Percentiles rank a stretch among this genome's conserved stretches.
Conservation (phyloP, 2,888 invertebrate species). For the Polyploca ridens region DNA sequence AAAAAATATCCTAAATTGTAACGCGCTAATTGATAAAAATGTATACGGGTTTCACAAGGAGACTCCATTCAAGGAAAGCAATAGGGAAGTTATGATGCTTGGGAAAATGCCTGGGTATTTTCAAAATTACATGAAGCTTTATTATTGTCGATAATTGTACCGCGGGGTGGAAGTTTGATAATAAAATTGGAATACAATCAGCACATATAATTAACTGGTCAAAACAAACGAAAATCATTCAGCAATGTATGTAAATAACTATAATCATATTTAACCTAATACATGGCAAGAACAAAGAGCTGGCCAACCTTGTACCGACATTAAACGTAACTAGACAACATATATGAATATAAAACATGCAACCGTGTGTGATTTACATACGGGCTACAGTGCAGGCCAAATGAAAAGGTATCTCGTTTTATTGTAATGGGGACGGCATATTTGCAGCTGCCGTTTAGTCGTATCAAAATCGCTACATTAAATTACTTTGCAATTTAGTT, state of each 20-base stretch:
- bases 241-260: constrained; percentile 20
- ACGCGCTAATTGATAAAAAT: too few relatives aligned
- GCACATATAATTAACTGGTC: neutral
- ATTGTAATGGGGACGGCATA: constrained; percentile 13
- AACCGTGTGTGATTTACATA: constrained; percentile 33
- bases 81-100: too few relatives aligned
- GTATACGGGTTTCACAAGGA: too few relatives aligned
- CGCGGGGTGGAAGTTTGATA: too few relatives aligned
- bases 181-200: neutral
- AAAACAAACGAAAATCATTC: constrained; percentile 2
- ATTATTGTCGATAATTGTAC: too few relatives aligned
- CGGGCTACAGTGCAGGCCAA: constrained; percentile 26
- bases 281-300: constrained; percentile 47
- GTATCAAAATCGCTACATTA: neutral
- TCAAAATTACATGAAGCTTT: too few relatives aligned
- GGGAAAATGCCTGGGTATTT: too few relatives aligned
- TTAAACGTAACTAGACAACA: constrained; percentile 35
- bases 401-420: constrained; percentile 29
- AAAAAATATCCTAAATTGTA: too few relatives aligned
- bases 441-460: neutral
- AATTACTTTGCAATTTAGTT: neutral
- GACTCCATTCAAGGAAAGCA: too few relatives aligned
- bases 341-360: constrained; percentile 52
- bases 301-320: constrained; percentile 45
- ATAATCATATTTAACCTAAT: constrained; percentile 42